Evolutionary conservation across 2,888 invertebrate species (phyloP).

Genomic region (Diaperis boleti): DNA sequence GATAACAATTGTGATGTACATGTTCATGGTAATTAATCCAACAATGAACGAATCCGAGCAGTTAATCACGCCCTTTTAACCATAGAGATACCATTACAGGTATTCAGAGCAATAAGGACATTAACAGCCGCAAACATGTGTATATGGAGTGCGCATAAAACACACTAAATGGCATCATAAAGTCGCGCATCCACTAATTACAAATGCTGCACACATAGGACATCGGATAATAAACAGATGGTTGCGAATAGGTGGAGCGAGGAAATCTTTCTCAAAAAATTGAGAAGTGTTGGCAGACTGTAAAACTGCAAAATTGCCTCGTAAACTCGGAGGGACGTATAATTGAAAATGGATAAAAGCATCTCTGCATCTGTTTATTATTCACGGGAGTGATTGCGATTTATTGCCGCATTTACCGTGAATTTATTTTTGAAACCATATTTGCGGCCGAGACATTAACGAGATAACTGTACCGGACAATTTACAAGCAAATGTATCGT

Average conservation of each 20-base stretch:
- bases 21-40: background rate
- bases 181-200: constrained; percentile 49
- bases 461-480: constrained; percentile 48
- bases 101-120: constrained; percentile 38
- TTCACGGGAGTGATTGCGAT: constrained; percentile 47
- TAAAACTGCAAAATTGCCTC: constrained; percentile 14
- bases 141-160: constrained; percentile 43
- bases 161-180: constrained; percentile 48
- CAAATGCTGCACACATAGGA: constrained; percentile 39
- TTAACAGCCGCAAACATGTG: constrained; percentile 45
- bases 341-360: constrained; percentile 28
- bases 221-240: constrained; percentile 3
- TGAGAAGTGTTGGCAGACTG: background rate
- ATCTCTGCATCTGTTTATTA: constrained; percentile 31
- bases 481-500: constrained; percentile 47
- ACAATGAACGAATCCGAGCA: constrained; percentile 1
- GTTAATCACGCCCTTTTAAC: constrained; percentile 19
- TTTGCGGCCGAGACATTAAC: constrained; percentile 41
- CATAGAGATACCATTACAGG: constrained; percentile 28
- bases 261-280: background rate
- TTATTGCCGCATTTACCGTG: constrained; percentile 47
- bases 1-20: background rate
- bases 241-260: background rate
- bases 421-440: constrained; percentile 41
- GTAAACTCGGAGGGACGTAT: constrained; percentile 4